phyloP scores from a whole-genome alignment of 2,797 vertebrate species.

The Chiropotes sagulatus region DNA sequence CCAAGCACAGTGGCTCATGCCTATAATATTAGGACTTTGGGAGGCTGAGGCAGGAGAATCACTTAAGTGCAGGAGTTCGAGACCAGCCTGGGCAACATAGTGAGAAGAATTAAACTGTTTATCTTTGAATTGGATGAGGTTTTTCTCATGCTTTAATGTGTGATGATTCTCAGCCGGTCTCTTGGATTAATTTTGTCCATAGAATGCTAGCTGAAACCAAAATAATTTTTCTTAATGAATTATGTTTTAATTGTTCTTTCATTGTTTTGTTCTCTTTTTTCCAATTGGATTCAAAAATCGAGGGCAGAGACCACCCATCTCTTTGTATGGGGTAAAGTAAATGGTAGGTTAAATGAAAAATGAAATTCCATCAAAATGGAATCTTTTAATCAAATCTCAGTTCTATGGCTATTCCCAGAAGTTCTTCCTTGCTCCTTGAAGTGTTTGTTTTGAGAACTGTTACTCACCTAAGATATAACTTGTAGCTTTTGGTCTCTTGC shows the following conservation, averaged over 20 bases:
- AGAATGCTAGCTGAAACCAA: not conserved
- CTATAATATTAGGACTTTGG: not conserved
- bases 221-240: slow-evolving; percentile 34
- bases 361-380: slow-evolving; percentile 9
- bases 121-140: not conserved
- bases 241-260: slow-evolving; percentile 3
- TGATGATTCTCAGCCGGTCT: not conserved
- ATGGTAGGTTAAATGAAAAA: slow-evolving; percentile 44
- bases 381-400: not conserved
- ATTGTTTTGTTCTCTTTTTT: slow-evolving; percentile 9
- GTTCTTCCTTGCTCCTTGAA: not conserved
- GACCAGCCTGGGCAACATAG: not conserved
- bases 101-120: not conserved
- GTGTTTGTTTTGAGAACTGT: not conserved
- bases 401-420: slow-evolving; percentile 10
- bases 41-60: not conserved
- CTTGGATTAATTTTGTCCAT: slow-evolving; percentile 20
- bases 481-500: not conserved
- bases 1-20: not conserved
- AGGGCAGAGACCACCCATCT: not conserved
- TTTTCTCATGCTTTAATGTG: slow-evolving; percentile 36
- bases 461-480: not conserved
- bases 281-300: not conserved
- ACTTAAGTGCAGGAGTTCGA: not conserved
- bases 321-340: slow-evolving; percentile 40